Evolutionary conservation across 1,140 invertebrate species (phyloP).

Genomic region (Rhizoglyphus robini): DNA sequence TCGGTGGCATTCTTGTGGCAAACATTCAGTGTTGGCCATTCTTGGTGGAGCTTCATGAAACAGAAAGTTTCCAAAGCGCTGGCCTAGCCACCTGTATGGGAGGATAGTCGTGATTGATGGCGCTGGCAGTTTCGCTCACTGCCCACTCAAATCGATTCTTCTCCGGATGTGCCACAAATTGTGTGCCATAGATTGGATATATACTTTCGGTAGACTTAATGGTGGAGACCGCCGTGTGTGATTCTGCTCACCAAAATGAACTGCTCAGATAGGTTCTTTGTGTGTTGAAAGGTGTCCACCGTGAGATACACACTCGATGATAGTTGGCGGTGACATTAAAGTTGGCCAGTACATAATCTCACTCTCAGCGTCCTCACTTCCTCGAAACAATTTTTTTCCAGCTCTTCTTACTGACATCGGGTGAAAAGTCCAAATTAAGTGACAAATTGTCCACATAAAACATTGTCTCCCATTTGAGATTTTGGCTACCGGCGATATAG

Average conservation of each 20-base stretch:
- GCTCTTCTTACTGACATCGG: background rate
- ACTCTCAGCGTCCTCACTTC: background rate
- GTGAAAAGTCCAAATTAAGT: background rate
- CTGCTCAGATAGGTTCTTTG: conserved; percentile 49
- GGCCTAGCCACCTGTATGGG: conserved; percentile 47
- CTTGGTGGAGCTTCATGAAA: conserved; percentile 45
- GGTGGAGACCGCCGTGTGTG: conserved; percentile 38
- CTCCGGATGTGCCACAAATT: conserved; percentile 88
- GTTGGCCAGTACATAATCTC: conserved; percentile 30
- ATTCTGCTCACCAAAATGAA: conserved; percentile 50
- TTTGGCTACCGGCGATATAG: conserved; percentile 47
- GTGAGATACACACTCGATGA: conserved; percentile 60
- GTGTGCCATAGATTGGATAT: conserved; percentile 66
- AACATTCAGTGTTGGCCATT: background rate
- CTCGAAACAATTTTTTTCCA: background rate
- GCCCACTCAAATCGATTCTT: conserved; percentile 71
- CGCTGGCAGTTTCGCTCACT: conserved; percentile 33
- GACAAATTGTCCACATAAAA: conserved; percentile 24
- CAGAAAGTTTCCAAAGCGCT: conserved; percentile 75
- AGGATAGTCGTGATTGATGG: conserved; percentile 48
- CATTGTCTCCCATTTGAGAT: conserved; percentile 11
- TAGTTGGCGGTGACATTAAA: conserved; percentile 55
- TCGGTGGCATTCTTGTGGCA: background rate
- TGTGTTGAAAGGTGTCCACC: conserved; percentile 38
- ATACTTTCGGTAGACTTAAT: conserved; percentile 38